Percentiles rank a stretch among this genome's conserved stretches.
Conservation (phyloP, 2,797 vertebrate genomes). For the Phaenicophaeus curvirostris region DNA sequence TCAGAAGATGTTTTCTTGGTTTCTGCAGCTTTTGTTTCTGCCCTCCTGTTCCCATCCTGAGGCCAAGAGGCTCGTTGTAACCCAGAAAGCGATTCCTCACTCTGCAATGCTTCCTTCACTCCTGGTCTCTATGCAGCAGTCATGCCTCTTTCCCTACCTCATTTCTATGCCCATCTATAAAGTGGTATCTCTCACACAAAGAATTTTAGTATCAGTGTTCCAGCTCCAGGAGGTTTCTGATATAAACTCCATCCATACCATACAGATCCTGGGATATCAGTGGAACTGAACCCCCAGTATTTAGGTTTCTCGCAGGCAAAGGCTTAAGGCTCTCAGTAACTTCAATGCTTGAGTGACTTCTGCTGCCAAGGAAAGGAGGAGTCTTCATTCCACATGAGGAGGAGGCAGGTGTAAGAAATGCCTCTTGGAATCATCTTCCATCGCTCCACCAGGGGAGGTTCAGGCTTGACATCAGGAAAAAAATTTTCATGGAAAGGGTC, state of each 20-base stretch:
- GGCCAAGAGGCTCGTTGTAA: neutral
- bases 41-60: neutral
- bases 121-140: neutral
- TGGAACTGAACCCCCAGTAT: neutral
- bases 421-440: neutral
- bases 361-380: neutral
- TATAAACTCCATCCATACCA: neutral
- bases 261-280: rapidly evolving
- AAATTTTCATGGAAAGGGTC: too few species aligned
- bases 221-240: neutral
- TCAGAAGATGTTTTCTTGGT: neutral
- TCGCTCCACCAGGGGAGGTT: too few species aligned
- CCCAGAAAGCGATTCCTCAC: neutral
- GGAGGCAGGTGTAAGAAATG: too few species aligned
- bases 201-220: neutral
- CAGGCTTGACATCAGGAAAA: too few species aligned
- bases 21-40: neutral
- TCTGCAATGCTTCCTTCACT: neutral
- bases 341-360: neutral
- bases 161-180: neutral
- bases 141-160: neutral
- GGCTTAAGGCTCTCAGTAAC: neutral
- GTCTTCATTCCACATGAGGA: neutral
- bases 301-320: neutral
- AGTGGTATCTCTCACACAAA: neutral